Conservation (phyloP, 2,113 vertebrate genomes). For the Pteropus alecto region DNA sequence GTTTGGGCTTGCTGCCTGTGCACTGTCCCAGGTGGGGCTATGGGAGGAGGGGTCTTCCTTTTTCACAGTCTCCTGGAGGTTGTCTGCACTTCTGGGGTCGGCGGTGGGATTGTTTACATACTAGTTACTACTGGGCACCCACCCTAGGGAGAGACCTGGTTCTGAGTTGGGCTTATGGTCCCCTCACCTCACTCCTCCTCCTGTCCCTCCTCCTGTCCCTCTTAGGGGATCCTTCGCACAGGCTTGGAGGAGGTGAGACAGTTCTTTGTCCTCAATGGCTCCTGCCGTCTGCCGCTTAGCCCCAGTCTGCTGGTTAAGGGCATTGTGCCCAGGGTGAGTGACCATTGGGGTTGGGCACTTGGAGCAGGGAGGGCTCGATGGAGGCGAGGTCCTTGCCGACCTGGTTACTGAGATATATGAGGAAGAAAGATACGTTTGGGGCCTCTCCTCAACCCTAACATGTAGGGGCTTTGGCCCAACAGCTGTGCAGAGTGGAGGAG, state of each 20-base stretch:
- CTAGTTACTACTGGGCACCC: neutral
- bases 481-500: neutral
- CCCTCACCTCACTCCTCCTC: neutral
- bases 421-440: neutral
- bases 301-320: slow-evolving; percentile 93
- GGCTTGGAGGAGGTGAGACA: slow-evolving; percentile 92
- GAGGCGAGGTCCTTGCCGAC: neutral
- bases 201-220: neutral
- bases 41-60: neutral
- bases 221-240: slow-evolving; percentile 86
- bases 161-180: neutral
- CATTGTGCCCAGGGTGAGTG: slow-evolving; percentile 92
- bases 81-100: neutral
- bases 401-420: neutral
- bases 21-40: rapidly evolving
- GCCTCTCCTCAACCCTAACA: neutral
- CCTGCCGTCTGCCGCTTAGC: slow-evolving; percentile 94
- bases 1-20: rapidly evolving
- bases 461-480: neutral
- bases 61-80: neutral
- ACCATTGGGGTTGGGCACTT: neutral
- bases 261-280: slow-evolving; percentile 91
- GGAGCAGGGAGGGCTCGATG: neutral
- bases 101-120: neutral
- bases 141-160: neutral